Evolutionary conservation across 2,888 invertebrate species (phyloP).

Genomic region (Limnephilus auricula): DNA sequence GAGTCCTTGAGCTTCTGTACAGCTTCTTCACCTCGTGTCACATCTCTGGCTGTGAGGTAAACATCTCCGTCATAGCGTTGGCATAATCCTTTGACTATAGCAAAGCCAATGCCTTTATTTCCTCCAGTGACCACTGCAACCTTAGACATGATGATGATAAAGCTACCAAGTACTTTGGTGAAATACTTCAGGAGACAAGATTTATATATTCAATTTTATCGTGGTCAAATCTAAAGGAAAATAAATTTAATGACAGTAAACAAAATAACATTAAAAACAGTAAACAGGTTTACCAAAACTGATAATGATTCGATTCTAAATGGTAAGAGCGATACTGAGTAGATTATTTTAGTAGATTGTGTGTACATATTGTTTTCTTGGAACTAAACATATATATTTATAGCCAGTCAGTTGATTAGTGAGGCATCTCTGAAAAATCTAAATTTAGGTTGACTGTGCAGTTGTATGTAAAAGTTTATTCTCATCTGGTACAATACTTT

Average conservation of each 20-base stretch:
- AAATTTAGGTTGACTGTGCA: too few species aligned
- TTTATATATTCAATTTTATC: background rate
- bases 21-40: slow-evolving; percentile 78
- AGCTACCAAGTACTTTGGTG: background rate
- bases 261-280: background rate
- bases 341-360: too few species aligned
- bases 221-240: background rate
- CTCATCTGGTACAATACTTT: too few species aligned
- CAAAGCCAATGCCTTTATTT: slow-evolving; percentile 86
- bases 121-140: slow-evolving; percentile 82
- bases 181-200: background rate
- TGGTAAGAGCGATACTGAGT: too few species aligned
- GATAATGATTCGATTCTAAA: background rate
- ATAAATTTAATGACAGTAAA: background rate
- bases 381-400: too few species aligned
- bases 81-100: slow-evolving; percentile 82
- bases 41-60: slow-evolving; percentile 83
- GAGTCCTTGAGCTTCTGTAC: slow-evolving; percentile 78
- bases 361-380: too few species aligned
- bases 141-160: slow-evolving; percentile 68
- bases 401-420: too few species aligned
- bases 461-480: too few species aligned
- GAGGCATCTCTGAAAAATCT: too few species aligned
- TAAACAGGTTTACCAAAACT: background rate
- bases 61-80: slow-evolving; percentile 82